A percentile compares a stretch with the other conserved stretches of the same genome.
phyloP scores from a whole-genome alignment of 2,888 invertebrate species.

The Geotrupes spiniger region DNA sequence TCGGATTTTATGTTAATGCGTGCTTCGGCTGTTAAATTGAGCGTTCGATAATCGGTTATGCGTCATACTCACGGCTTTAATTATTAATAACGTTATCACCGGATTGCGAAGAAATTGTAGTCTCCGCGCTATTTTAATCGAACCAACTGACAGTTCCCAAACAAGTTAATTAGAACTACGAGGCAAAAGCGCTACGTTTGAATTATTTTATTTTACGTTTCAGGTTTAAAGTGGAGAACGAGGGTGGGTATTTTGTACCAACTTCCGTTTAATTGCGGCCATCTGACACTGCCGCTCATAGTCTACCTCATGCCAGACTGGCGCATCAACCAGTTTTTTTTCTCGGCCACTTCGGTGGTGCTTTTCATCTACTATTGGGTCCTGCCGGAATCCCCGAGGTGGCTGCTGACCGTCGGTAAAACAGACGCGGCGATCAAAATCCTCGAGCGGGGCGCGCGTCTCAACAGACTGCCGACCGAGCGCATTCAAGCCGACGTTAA shows the following conservation, averaged over 20 bases:
- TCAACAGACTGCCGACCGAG: constrained; percentile 43
- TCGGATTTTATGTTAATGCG: too few relatives aligned
- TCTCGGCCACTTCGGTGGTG: constrained; percentile 58
- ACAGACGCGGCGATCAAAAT: constrained; percentile 60
- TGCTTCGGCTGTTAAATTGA: too few relatives aligned
- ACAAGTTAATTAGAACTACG: too few relatives aligned
- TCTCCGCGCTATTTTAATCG: too few relatives aligned
- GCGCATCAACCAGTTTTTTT: constrained; percentile 56
- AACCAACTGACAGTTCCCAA: too few relatives aligned
- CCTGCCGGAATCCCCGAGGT: constrained; percentile 76
- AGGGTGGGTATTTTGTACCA: constrained; percentile 58
- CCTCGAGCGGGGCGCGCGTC: constrained; percentile 62
- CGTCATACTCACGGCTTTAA: too few relatives aligned
- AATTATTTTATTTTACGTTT: too few relatives aligned
- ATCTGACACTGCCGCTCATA: constrained; percentile 54
- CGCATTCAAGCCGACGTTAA: constrained; percentile 41
- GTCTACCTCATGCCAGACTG: constrained; percentile 57
- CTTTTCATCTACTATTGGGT: constrained; percentile 64
- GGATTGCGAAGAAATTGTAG: too few relatives aligned
- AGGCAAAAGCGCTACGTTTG: too few relatives aligned
- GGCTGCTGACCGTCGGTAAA: constrained; percentile 68
- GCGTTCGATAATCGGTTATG: too few relatives aligned
- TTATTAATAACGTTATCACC: too few relatives aligned
- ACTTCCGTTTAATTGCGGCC: constrained; percentile 58
- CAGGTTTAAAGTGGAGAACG: constrained; percentile 56